Conservation (phyloP, 1,140 invertebrate genomes). For the Papilio polytes region DNA sequence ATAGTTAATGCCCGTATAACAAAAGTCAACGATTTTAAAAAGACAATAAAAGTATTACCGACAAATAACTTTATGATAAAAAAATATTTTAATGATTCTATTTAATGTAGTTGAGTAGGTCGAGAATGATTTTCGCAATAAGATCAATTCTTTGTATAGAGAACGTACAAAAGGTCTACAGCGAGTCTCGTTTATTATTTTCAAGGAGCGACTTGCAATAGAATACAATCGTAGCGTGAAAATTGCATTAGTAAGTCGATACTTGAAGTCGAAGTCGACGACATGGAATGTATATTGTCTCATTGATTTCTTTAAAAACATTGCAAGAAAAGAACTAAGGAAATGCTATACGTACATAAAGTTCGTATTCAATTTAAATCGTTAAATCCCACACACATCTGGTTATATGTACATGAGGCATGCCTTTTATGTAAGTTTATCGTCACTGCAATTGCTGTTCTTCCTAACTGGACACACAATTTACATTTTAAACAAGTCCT, state of each 20-base stretch:
- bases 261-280: conserved; percentile 1
- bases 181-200: background rate
- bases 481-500: background rate
- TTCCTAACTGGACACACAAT: background rate
- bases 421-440: background rate
- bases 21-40: too few species aligned
- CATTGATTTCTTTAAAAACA: conserved; percentile 23
- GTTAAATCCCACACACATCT: background rate
- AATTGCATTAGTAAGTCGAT: conserved; percentile 28
- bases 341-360: background rate
- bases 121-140: background rate
- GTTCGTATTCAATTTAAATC: background rate
- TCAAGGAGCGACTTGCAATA: background rate
- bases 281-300: conserved; percentile 13
- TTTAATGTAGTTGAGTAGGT: background rate
- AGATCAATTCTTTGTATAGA: background rate
- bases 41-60: background rate
- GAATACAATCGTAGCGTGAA: background rate
- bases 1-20: too few species aligned
- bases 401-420: conserved; percentile 3
- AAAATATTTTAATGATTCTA: too few species aligned
- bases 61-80: background rate
- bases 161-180: background rate
- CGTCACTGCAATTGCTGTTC: background rate
- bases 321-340: background rate